Conservation (phyloP, 2,113 vertebrate genomes). For the Cryptomyrus ogoouensis region DNA sequence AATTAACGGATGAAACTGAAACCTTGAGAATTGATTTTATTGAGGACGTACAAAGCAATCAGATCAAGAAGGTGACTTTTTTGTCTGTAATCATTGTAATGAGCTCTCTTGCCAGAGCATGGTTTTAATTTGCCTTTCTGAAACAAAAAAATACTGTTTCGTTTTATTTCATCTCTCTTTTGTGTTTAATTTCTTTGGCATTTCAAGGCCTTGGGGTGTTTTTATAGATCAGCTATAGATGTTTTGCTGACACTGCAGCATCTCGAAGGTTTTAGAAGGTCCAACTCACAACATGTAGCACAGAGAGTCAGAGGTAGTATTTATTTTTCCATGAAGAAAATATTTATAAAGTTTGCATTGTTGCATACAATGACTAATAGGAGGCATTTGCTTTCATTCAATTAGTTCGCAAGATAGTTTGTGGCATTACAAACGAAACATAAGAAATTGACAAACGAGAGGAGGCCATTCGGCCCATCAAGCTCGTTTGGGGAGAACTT, state of each 20-base stretch:
- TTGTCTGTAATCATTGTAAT: constrained; percentile 39
- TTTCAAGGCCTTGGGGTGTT: background rate
- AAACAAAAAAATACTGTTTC: background rate
- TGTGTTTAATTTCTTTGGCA: background rate
- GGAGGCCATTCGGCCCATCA: too few species aligned
- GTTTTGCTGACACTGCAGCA: background rate
- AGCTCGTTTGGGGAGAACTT: too few species aligned
- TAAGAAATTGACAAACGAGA: too few species aligned
- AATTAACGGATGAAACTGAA: constrained; percentile 47
- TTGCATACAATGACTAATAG: background rate
- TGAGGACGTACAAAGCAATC: constrained; percentile 35
- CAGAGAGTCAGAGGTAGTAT: background rate
- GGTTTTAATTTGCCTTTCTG: background rate
- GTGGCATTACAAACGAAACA: too few species aligned
- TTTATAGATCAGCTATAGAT: background rate
- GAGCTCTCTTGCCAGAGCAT: background rate
- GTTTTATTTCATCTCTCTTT: background rate
- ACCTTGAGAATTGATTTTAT: constrained; percentile 49
- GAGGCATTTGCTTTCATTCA: background rate
- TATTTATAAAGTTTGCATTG: background rate
- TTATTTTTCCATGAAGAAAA: background rate
- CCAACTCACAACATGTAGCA: background rate
- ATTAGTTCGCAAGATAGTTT: background rate
- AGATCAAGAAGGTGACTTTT: constrained; percentile 47
- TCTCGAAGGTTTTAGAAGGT: background rate